Conservation (phyloP, 1,140 invertebrate genomes). For the Papilio machaon region DNA sequence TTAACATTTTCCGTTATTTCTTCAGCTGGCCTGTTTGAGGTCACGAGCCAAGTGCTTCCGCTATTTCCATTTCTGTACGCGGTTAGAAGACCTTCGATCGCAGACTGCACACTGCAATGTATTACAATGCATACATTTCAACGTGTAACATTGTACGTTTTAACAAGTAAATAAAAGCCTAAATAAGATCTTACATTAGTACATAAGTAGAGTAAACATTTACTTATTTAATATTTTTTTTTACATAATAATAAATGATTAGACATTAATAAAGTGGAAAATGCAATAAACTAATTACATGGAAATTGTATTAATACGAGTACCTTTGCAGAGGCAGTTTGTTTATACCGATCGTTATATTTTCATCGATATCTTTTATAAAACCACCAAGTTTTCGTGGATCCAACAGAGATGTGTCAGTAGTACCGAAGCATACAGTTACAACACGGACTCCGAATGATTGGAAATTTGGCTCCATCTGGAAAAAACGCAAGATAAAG, state of each 20-base stretch:
- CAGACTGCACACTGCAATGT: slow-evolving; percentile 60
- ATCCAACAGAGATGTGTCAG: slow-evolving; percentile 75
- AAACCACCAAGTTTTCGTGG: slow-evolving; percentile 61
- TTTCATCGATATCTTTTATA: slow-evolving; percentile 53
- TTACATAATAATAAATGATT: no score
- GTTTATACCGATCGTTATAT: slow-evolving; percentile 39
- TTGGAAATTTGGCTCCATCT: slow-evolving; percentile 74
- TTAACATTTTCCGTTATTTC: slow-evolving; percentile 64
- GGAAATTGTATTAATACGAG: slow-evolving; percentile 33
- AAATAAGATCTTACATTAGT: background rate
- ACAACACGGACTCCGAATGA: slow-evolving; percentile 82
- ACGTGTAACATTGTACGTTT: background rate
- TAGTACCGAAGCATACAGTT: slow-evolving; percentile 82
- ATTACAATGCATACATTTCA: slow-evolving; percentile 26
- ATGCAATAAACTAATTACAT: background rate
- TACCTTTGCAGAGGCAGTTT: slow-evolving; percentile 59
- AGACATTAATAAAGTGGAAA: background rate
- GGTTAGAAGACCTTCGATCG: slow-evolving; percentile 56
- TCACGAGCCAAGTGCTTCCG: slow-evolving; percentile 67
- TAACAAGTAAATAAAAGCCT: background rate
- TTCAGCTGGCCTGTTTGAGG: slow-evolving; percentile 57
- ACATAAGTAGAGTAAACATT: background rate
- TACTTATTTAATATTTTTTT: background rate
- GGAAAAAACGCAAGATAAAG: slow-evolving; percentile 37
- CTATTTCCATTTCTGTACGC: slow-evolving; percentile 61